Evolutionary conservation across 92 coral and sea anemone species (phyloP), one percentile per base, ranked within the genome.

Genomic region (Metridium senile): DNA sequence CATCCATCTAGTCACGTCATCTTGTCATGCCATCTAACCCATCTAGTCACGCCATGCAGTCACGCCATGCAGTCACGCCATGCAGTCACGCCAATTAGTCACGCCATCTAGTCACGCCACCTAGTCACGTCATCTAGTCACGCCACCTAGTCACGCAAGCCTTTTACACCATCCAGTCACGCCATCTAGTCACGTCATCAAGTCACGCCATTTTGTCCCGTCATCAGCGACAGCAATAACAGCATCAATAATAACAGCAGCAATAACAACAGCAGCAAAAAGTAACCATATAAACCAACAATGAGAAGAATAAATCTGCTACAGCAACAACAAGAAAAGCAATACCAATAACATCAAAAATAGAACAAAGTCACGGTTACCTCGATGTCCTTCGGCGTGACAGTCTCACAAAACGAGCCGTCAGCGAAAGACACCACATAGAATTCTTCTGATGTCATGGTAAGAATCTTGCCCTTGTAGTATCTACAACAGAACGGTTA

Each of bases 351-450:
- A n/a, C n/a, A n/a, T n/a, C n/a, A n/a, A n/a, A n/a, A n/a, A n/a
- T n/a, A n/a, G n/a, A n/a, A n/a, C n/a, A n/a, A n/a, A n/a, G n/a
- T n/a, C n/a, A n/a, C 49, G 45, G 67, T 71, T 58, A 89, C 97
- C 68, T 71, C 68, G 66, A 91, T 91, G 69, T 89, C 93, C 26
- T 81, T 81, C 19, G 86, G 91, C 8, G 87, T 90, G 25, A 91
- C 74, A 58, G 90, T 86, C 8, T 91, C 97, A 79, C 93, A 91
- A 72, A 78, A 74, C 0, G 97, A 64, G 2, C 97, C 93, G 51
- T 91, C 97, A 52, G 87, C 87, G 20, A 91, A 91, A 34, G 93
- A 78, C 26, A 91, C 97, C 20, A 82, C 70, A 22, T 91, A 91
- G 72, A 78, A 91, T 35, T 91, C 97, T 33, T 91, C 97, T 63